Evolutionary conservation across 2,888 invertebrate species (phyloP).

Genomic region (Rhagium mordax): DNA sequence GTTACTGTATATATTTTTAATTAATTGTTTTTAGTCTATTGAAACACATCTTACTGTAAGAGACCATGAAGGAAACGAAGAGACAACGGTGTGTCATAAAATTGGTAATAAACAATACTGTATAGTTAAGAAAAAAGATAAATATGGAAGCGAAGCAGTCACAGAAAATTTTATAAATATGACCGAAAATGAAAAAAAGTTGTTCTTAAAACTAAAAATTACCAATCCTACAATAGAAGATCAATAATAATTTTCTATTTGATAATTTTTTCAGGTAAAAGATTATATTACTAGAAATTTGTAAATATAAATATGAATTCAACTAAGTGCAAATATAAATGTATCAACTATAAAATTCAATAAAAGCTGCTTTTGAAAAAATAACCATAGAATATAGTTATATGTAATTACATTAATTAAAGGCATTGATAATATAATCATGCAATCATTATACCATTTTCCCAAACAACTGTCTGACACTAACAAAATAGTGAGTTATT

Average conservation of each 20-base stretch:
- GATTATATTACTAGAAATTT: neutral
- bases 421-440: too few species aligned
- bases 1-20: too few species aligned
- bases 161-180: conserved; percentile 65
- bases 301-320: neutral
- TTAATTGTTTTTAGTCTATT: conserved; percentile 64
- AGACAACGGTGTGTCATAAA: conserved; percentile 72
- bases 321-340: too few species aligned
- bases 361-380: too few species aligned
- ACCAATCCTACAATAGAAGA: neutral
- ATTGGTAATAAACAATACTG: conserved; percentile 66
- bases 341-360: too few species aligned
- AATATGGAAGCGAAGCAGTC: conserved; percentile 63
- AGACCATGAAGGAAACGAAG: conserved; percentile 75
- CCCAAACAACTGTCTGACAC: too few species aligned
- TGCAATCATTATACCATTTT: too few species aligned
- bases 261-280: conserved; percentile 59
- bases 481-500: too few species aligned
- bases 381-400: too few species aligned
- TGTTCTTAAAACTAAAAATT: conserved; percentile 30
- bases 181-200: conserved; percentile 60
- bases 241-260: conserved; percentile 51
- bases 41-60: conserved; percentile 73
- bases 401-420: too few species aligned
- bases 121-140: conserved; percentile 70